Evolutionary conservation across 2,888 invertebrate genomes (phyloP).

Genomic region (Clanis bilineata): DNA sequence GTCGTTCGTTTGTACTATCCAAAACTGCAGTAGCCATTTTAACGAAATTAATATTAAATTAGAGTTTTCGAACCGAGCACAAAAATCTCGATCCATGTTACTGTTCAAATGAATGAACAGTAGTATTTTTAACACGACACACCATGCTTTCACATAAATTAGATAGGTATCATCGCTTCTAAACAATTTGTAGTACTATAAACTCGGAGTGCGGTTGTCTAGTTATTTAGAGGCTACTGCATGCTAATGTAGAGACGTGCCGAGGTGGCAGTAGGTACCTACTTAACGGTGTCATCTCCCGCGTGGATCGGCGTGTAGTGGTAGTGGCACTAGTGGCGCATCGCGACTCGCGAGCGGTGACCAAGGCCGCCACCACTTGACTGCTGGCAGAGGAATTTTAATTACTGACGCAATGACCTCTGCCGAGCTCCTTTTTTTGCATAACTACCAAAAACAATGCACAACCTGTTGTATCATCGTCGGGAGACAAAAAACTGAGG

Average conservation of each 20-base stretch:
- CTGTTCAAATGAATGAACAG: too few relatives aligned
- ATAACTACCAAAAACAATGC: slow-evolving; percentile 56
- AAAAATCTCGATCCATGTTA: too few relatives aligned
- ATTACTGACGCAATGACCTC: slow-evolving; percentile 69
- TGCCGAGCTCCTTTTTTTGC: slow-evolving; percentile 51
- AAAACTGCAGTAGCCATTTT: too few relatives aligned
- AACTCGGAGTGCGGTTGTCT: not conserved
- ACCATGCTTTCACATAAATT: too few relatives aligned
- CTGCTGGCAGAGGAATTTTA: slow-evolving; percentile 50
- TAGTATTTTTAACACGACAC: too few relatives aligned
- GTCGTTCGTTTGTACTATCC: too few relatives aligned
- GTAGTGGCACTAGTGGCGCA: slow-evolving; percentile 19
- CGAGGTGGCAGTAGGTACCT: not conserved
- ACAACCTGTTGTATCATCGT: slow-evolving; percentile 54
- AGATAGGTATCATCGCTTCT: not conserved
- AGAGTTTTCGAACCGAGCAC: too few relatives aligned
- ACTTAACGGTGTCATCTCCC: slow-evolving; percentile 23
- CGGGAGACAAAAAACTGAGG: slow-evolving; percentile 33
- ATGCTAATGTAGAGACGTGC: too few relatives aligned
- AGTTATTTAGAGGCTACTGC: not conserved
- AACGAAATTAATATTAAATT: too few relatives aligned
- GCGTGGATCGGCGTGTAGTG: slow-evolving; percentile 32
- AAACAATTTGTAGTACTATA: not conserved
- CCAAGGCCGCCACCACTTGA: slow-evolving; percentile 46
- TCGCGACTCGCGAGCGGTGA: not conserved